phyloP scores from a whole-genome alignment of 2,113 vertebrate genomes.

The zebrafish (Danio rerio) region DNA sequence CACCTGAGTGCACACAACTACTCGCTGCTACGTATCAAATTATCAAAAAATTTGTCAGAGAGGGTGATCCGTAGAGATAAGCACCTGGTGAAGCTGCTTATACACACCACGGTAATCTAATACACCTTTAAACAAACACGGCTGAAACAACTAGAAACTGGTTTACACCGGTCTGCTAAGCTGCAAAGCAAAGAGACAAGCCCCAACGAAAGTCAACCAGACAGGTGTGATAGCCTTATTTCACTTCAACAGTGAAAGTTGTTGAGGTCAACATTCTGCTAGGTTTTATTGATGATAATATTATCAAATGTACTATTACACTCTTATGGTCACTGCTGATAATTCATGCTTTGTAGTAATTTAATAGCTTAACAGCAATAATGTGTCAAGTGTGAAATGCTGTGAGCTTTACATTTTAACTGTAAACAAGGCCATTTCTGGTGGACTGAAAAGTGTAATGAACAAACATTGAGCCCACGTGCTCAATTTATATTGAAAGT shows the following conservation, averaged over 20 bases:
- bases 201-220: conserved; percentile 60
- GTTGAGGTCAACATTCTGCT: background rate
- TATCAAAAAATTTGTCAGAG: background rate
- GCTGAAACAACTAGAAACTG: conserved; percentile 63
- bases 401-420: background rate
- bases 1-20: conserved; percentile 2
- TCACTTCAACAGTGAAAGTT: conserved; percentile 41
- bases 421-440: background rate
- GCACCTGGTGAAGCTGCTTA: conserved; percentile 61
- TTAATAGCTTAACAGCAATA: background rate
- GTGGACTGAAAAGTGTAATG: background rate
- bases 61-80: background rate
- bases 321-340: background rate
- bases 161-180: conserved; percentile 70
- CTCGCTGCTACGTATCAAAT: background rate
- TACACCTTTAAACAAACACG: conserved; percentile 61
- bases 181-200: conserved; percentile 49
- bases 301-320: background rate
- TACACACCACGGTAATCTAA: conserved; percentile 62
- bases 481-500: no score
- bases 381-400: background rate
- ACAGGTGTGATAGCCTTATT: conserved; percentile 52
- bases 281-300: background rate
- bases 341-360: background rate
- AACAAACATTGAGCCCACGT: no score